Evolutionary conservation across 2,888 invertebrate species (phyloP), one percentile per base, ranked within the genome.

Genomic region (Campopleginae sp.): DNA sequence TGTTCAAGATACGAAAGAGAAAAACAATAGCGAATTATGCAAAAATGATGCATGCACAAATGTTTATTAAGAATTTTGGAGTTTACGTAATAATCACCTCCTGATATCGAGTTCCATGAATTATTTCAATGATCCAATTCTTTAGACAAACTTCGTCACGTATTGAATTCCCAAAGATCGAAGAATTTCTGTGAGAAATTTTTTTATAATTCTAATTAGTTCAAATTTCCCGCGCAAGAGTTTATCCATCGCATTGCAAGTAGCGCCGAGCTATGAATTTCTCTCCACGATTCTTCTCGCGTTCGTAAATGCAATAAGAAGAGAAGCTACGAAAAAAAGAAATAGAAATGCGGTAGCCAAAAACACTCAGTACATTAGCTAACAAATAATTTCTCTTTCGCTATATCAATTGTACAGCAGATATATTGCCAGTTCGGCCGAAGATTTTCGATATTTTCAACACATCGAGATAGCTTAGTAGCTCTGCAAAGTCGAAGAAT

Each of bases 321-420:
- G 38, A 38, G 38, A 7, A 44, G 27, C 17, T 68, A 42, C 46
- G 4, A 38, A 17, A 27, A 27, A 51, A 58, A 5, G 38, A 46
- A 71, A 71, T 71, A 19, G 31, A 46, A 68, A 68, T 46, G 38
- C 38, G 27, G 27, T 27, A n/a, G 44, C 8, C 14, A 19, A 42
- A 42, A 46, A 58, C 27, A 58, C 58, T 27, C 46, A 27, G 17
- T 46, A 27, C 0, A 17, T 27, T 12, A 46, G 5, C 44, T 14
- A 46, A 68, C 44, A 31, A 46, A 19, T 46, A 27, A 17, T 68
- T 68, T 23, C 0, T 31, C 4, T 8, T 68, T 68, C 0, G 46
- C 46, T 68, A n/a, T 68, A 27, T 17, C 17, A 27, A 46, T 31
- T 46, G 8, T n/a, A n/a, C 17, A n/a, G 27, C 68, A 68, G 27